A percentile compares a stretch with the other conserved stretches of the same genome.
These are phyloP conservation scores for Brachyhypopomus gauderio DNA, from an alignment of 2,113 vertebrate species.

Conservation along the genomic window DNA sequence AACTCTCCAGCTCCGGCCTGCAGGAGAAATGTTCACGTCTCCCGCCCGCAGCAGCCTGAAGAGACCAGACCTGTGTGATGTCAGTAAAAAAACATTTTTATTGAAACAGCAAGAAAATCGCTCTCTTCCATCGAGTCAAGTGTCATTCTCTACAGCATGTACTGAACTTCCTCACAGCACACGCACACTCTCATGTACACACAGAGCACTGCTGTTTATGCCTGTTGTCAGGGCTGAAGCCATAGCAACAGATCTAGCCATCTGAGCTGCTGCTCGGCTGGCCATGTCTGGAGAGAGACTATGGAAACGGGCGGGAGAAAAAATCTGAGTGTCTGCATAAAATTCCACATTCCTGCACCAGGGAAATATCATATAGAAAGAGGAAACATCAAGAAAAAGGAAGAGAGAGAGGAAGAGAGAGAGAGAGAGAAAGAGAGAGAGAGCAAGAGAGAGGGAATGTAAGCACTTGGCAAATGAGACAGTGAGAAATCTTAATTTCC, in stretches of 20 bases:
- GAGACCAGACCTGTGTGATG: not conserved
- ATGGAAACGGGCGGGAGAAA: constrained; percentile 44
- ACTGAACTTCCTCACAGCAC: constrained; percentile 39
- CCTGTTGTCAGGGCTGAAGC: constrained; percentile 61
- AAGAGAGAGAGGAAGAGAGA: constrained; percentile 32
- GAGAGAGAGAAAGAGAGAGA: constrained; percentile 28
- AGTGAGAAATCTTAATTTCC: constrained; percentile 16
- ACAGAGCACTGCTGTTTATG: constrained; percentile 61
- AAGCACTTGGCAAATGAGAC: constrained; percentile 30
- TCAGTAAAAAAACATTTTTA: not conserved
- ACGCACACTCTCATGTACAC: constrained; percentile 8
- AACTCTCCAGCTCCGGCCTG: not conserved
- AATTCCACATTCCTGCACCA: constrained; percentile 45
- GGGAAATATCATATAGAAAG: constrained; percentile 45
- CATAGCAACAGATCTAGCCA: constrained; percentile 62
- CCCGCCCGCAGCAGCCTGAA: constrained; percentile 15
- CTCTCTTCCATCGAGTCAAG: constrained; percentile 35
- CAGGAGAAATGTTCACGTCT: constrained; percentile 30
- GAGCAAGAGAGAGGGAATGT: constrained; percentile 29
- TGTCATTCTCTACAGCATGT: constrained; percentile 35
- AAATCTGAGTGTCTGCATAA: constrained; percentile 26
- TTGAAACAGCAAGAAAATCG: not conserved
- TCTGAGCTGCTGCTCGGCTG: constrained; percentile 53
- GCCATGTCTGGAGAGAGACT: constrained; percentile 60
- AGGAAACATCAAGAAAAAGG: constrained; percentile 30